A percentile compares a stretch with the other conserved stretches of the same genome.
Conservation (phyloP, 2,797 vertebrate genomes). For the Phyllotis vaccarum region DNA sequence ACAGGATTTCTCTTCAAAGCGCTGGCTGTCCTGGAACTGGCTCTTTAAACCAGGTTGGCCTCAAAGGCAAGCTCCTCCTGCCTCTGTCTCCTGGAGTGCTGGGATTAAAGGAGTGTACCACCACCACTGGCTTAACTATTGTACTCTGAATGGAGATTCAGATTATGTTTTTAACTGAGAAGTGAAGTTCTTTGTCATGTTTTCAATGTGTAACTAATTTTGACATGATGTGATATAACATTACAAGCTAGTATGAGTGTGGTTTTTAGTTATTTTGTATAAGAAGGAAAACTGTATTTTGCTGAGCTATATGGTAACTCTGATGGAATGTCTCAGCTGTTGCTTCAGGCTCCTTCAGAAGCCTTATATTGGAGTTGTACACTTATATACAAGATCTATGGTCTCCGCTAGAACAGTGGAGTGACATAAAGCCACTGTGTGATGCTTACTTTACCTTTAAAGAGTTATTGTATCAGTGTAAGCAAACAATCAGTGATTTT, state of each 20-base stretch:
- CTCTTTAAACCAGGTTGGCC: neutral
- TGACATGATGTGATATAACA: neutral
- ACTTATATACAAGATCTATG: neutral
- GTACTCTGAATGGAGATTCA: conserved; percentile 16
- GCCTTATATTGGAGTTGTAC: conserved; percentile 2
- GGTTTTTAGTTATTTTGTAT: conserved; percentile 13
- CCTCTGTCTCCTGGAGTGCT: neutral
- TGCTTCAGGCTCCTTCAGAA: conserved; percentile 21
- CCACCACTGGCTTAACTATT: neutral
- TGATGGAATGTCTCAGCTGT: neutral
- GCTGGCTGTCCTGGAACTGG: neutral
- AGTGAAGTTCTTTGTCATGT: neutral
- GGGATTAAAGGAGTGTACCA: neutral
- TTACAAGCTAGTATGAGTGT: conserved; percentile 19
- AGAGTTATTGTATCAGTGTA: conserved; percentile 56
- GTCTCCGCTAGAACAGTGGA: neutral
- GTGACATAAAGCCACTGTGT: neutral
- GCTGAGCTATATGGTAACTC: neutral
- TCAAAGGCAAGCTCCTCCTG: neutral
- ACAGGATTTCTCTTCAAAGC: neutral
- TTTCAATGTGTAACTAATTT: neutral
- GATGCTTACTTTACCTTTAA: conserved; percentile 42
- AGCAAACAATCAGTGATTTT: conserved; percentile 25
- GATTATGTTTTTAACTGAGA: neutral
- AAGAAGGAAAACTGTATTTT: neutral